Evolutionary conservation across 2,797 vertebrate species (phyloP), one percentile per base, ranked within the genome.

Genomic region (Xyrichtys novacula): DNA sequence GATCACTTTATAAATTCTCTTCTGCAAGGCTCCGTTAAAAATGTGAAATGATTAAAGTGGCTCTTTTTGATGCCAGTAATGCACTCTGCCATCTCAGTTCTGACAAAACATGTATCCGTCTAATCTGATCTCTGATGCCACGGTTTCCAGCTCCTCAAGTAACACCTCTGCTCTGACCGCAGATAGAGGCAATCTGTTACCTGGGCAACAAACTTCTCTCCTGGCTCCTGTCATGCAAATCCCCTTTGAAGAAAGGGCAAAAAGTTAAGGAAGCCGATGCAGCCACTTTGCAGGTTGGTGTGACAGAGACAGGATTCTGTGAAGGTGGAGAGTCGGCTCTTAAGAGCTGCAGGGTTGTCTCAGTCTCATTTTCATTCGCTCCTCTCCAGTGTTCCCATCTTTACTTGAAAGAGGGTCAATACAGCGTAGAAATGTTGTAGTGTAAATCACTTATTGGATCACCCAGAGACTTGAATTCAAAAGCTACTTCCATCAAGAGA

Each of bases 181-280:
- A 92, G 91, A 92, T 85, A 85, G 87, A 88, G 89, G 85, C 90
- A 93, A 92, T 89, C 86, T 74, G 92, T 94, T 93, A 76, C 91
- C 92, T 42, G 7, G 90, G 93, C 81, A 94, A 94, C 91, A 82
- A 83, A 87, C 85, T 87, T 87, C 84, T 90, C 85, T 87, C 72
- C 83, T 83, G 86, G 84, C 81, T 86, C 88, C 88, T 89, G 87
- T 92, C 90, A 92, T 92, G 92, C 86, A 93, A 91, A 93, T 93
- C 87, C 83, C 44, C 69, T 83, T 54, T 49, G 71, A 85, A 85
- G 83, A 90, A 90, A 85, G 84, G 85, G 79, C 80, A 83, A 88
- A 87, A 94, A 91, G 91, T 93, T 92, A 89, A 89, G 80, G 87
- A 81, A 90, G 87, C 72, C 68, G 54, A 84, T 87, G 71, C 79